Conservation (phyloP, 1,140 invertebrate genomes). For the Wiebesia pumilae region DNA sequence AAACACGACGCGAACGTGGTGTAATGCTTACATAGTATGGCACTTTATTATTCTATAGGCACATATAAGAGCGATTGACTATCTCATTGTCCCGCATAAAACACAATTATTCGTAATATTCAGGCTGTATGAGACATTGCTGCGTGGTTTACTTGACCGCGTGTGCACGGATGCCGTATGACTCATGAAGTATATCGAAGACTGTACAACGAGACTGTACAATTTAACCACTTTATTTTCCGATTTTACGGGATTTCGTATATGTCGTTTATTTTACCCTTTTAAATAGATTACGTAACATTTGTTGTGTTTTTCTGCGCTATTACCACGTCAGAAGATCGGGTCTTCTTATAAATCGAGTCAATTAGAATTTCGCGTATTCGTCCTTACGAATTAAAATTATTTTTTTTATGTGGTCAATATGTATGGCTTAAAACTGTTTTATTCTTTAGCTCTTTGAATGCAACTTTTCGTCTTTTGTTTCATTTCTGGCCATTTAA, state of each 20-base stretch:
- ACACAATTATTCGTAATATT: slow-evolving; percentile 33
- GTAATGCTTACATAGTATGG: too few relatives aligned
- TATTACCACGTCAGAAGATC: neutral
- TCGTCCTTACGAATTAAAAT: neutral
- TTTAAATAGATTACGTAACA: neutral
- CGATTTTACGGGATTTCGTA: neutral
- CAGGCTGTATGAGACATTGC: neutral
- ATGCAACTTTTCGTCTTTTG: neutral
- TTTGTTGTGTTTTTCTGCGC: too few relatives aligned
- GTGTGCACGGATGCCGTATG: neutral
- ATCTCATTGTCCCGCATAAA: slow-evolving; percentile 24
- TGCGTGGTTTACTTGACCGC: slow-evolving; percentile 8
- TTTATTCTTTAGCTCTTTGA: neutral
- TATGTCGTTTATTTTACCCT: neutral
- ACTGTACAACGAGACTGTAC: neutral
- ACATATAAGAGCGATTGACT: neutral
- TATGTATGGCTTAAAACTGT: neutral
- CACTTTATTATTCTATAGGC: neutral
- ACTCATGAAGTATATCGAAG: slow-evolving; percentile 9
- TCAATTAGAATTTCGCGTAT: too few relatives aligned
- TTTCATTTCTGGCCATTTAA: neutral
- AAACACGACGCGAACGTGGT: neutral
- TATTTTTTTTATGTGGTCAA: neutral
- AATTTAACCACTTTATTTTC: neutral
- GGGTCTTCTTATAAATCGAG: too few relatives aligned